Evolutionary conservation across 2,888 invertebrate genomes (phyloP).

Genomic region (Erebia ligea): DNA sequence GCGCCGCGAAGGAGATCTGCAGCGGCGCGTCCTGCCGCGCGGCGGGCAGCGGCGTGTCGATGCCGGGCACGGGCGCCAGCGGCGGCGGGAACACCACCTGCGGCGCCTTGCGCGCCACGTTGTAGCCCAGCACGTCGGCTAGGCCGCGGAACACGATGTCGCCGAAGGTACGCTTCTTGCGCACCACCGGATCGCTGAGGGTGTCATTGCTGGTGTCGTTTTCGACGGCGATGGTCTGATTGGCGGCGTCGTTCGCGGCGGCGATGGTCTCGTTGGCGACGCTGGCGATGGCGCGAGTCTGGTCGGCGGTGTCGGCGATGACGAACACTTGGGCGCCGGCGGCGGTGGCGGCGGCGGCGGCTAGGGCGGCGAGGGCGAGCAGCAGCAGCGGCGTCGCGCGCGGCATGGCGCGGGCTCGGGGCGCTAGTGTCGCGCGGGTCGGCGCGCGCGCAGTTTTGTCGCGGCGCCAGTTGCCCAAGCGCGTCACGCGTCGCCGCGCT

Average conservation of each 20-base stretch:
- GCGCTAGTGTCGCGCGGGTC: slow-evolving; percentile 51
- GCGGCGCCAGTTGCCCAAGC: slow-evolving; percentile 63
- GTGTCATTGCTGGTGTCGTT: slow-evolving; percentile 56
- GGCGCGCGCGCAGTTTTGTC: slow-evolving; percentile 68
- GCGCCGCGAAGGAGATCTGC: slow-evolving; percentile 43
- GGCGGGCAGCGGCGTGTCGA: slow-evolving; percentile 59
- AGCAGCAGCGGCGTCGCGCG: slow-evolving; percentile 59
- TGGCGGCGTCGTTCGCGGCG: slow-evolving; percentile 43
- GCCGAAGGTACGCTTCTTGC: slow-evolving; percentile 79
- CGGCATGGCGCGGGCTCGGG: slow-evolving; percentile 66
- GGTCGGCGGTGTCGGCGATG: slow-evolving; percentile 42
- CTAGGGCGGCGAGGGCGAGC: slow-evolving; percentile 54
- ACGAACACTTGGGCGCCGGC: slow-evolving; percentile 43
- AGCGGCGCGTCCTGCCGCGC: slow-evolving; percentile 65
- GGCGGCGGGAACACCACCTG: slow-evolving; percentile 71
- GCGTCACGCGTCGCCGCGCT: slow-evolving; percentile 53
- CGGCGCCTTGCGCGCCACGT: slow-evolving; percentile 66
- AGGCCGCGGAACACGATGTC: slow-evolving; percentile 78
- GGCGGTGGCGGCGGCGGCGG: slow-evolving; percentile 46
- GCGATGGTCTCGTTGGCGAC: slow-evolving; percentile 49
- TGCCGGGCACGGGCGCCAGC: slow-evolving; percentile 70
- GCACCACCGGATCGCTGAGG: slow-evolving; percentile 63
- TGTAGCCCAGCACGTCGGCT: slow-evolving; percentile 78
- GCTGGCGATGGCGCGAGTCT: slow-evolving; percentile 45
- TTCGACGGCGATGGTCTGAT: slow-evolving; percentile 42